These are phyloP conservation scores for Osmerus eperlanus DNA, from an alignment of 2,113 vertebrate genomes.

Conservation along the genomic window DNA sequence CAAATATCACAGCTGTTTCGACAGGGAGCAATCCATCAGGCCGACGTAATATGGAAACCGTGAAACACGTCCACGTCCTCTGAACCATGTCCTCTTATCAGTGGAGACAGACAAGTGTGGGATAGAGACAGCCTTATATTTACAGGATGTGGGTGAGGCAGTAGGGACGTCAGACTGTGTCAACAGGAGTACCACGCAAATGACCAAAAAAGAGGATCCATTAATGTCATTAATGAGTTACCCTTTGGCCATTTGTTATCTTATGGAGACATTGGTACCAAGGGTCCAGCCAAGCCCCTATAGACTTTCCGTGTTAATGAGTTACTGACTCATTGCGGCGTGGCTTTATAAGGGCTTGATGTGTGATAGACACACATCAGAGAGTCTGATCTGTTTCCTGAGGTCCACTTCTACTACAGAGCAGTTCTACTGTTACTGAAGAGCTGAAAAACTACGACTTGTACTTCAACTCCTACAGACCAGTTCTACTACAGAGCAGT, in stretches of 20 bases:
- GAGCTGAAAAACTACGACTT: too few species aligned
- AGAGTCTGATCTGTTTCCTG: background rate
- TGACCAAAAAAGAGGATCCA: conserved; percentile 40
- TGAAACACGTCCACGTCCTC: too few species aligned
- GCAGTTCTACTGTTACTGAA: too few species aligned
- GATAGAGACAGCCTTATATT: conserved; percentile 30
- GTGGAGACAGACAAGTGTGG: conserved; percentile 16
- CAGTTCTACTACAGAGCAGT: too few species aligned
- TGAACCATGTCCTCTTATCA: too few species aligned
- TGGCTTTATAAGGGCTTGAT: conserved; percentile 41
- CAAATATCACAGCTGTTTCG: background rate
- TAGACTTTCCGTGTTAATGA: conserved; percentile 34
- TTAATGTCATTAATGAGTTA: background rate
- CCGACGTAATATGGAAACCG: too few species aligned
- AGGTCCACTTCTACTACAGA: too few species aligned
- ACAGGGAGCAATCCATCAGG: too few species aligned
- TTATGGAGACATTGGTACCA: background rate
- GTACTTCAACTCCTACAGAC: too few species aligned
- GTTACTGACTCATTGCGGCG: conserved; percentile 29
- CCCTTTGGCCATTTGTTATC: conserved; percentile 19
- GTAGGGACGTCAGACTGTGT: conserved; percentile 17
- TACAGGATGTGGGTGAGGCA: conserved; percentile 25
- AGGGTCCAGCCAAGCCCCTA: background rate
- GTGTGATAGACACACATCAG: conserved; percentile 21
- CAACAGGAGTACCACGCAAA: conserved; percentile 21